Evolutionary conservation across 2,888 invertebrate genomes (phyloP), one percentile per base, ranked within the genome.

Genomic region (Papilio elwesi): DNA sequence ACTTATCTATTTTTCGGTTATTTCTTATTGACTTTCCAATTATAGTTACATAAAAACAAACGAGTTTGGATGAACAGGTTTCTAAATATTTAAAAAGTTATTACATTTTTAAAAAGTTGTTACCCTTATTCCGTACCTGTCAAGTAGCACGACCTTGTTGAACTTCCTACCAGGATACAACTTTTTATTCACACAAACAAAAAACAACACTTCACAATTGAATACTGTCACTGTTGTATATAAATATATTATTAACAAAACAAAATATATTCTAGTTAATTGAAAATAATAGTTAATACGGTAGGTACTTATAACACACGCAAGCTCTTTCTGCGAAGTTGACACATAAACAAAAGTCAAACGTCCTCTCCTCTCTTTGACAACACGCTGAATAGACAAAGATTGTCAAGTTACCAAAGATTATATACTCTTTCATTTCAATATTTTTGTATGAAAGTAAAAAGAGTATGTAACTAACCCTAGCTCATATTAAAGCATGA

Each of bases 101-200:
- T 8, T 49, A 13, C 49, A 49, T 64, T 64, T 65, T 65, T 65
- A 51, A 65, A 78, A 79, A 80, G 77, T 77, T 74, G 77, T 76
- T 80, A 79, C 80, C 81, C 82, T 77, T 78, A 75, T 74, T 67
- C 73, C 78, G 84, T 85, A 88, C 89, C 88, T 87, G 83, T 81
- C 78, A 75, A 73, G 70, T 72, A 76, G 48, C 72, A 76, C 83
- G 87, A 82, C 87, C 88, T 89, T 87, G 86, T 85, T 82, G 78
- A 81, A 84, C 86, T 87, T 86, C 83, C 74, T 75, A 80, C 77
- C 75, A 80, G 79, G 81, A 80, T 70, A 74, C 70, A 73, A 64
- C 72, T 76, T 75, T 77, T 74, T 69, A 73, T 70, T 70, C 83
- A 81, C 79, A 84, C 82, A 82, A 81, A 83, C 80, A 82, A 81